Evolutionary conservation across 2,888 invertebrate species (phyloP), one percentile per base, ranked within the genome.

Genomic region (Chalcosyrphus nemorum): DNA sequence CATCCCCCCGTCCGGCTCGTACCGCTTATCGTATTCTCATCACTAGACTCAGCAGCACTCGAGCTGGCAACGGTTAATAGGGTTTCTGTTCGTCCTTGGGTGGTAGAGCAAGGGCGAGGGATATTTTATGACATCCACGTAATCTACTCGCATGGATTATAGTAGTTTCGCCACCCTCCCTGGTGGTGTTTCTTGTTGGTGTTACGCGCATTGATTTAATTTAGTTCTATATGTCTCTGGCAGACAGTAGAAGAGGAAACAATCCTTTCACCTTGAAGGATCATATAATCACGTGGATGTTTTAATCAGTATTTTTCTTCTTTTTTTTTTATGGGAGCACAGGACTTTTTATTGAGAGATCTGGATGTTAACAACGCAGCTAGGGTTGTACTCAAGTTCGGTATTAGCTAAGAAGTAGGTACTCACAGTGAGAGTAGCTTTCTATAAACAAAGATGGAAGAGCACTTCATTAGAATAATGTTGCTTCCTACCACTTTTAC

Each of bases 1-100:
- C 7, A 29, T 29, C 5, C 29, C 29, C 27, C n/a, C n/a, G n/a
- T n/a, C n/a, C n/a, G n/a, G 24, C 19, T 21, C 47, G n/a, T 52
- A 17, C 50, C 43, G 68, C 66, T 68, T 56, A 68, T 68, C 68
- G 21, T 43, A 29, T 54, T n/a, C 54, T 68, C 68, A 68, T 56
- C 68, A 56, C 54, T 32, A 56, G 41, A 68, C 35, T 65, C 38
- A 15, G 35, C 63, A 65, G 21, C 41, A 41, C 59, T 50, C 65
- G 6, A 9, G 63, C 19, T 38, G 27, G 29, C 27, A 24, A 52
- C 29, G 52, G 52, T 32, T n/a, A 54, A 54, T 32, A 29, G 54
- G 17, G 32, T 32, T 32, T 32, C n/a, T n/a, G n/a, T n/a, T n/a
- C n/a, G n/a, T 15, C 52, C 15, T 52, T 29, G 24, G 27, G 7